A percentile compares a stretch with the other conserved stretches of the same genome.
Evolutionary conservation across 2,888 invertebrate genomes (phyloP).

Genomic region (Perizoma flavofasciatum): DNA sequence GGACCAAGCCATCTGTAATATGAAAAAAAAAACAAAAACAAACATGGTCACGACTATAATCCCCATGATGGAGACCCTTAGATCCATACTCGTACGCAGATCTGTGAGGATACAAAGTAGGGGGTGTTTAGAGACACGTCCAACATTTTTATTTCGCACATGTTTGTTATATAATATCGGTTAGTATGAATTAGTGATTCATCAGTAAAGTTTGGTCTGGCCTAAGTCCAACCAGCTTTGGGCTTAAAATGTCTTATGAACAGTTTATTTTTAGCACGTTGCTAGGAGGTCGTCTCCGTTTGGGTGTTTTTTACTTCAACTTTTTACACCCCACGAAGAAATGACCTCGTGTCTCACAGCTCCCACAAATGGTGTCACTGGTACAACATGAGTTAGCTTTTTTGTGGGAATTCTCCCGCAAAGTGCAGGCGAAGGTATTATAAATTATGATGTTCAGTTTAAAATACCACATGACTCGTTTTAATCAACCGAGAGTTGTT

Average conservation of each 20-base stretch:
- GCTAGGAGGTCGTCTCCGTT: constrained; percentile 16
- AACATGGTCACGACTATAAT: too few relatives aligned
- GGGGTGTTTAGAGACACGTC: too few relatives aligned
- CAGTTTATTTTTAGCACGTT: constrained; percentile 20
- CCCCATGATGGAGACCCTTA: too few relatives aligned
- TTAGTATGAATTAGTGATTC: not conserved
- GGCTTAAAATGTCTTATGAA: not conserved
- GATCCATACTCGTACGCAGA: too few relatives aligned
- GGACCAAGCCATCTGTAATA: too few relatives aligned
- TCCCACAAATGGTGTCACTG: constrained; percentile 38
- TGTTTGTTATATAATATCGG: not conserved
- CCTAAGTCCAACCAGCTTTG: not conserved
- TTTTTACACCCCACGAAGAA: constrained; percentile 45
- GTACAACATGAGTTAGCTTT: constrained; percentile 30
- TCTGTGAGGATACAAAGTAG: too few relatives aligned
- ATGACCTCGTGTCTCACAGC: constrained; percentile 41
- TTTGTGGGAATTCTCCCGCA: constrained; percentile 40
- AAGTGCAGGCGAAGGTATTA: constrained; percentile 24
- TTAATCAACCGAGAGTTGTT: constrained; percentile 10
- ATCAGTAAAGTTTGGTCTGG: not conserved
- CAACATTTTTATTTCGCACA: too few relatives aligned
- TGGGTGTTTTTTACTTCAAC: constrained; percentile 16
- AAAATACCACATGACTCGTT: constrained; percentile 18
- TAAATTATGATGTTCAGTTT: constrained; percentile 13
- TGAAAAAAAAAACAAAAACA: too few relatives aligned